These are phyloP conservation scores for Cephalopachus bancanus DNA, from an alignment of 2,797 vertebrate species.

Conservation along the genomic window DNA sequence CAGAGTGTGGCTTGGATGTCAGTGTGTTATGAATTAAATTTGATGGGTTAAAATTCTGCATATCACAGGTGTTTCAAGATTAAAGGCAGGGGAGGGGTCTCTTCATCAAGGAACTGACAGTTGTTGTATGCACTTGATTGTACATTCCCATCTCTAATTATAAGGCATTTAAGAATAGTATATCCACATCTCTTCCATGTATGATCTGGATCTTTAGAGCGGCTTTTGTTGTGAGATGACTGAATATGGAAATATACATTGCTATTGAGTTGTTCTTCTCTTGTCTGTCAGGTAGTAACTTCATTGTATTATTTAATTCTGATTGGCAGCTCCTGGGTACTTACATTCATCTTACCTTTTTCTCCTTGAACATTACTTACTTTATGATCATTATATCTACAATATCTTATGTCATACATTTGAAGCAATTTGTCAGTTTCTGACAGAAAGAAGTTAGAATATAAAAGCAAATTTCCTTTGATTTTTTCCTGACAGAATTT, in stretches of 20 bases:
- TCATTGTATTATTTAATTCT: slow-evolving; percentile 79
- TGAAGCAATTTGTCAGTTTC: slow-evolving; percentile 80
- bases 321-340: slow-evolving; percentile 78
- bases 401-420: slow-evolving; percentile 70
- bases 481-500: slow-evolving; percentile 70
- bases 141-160: slow-evolving; percentile 52
- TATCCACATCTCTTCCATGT: slow-evolving; percentile 11
- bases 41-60: slow-evolving; percentile 48
- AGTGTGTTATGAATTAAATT: neutral
- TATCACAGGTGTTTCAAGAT: slow-evolving; percentile 10
- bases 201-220: slow-evolving; percentile 29
- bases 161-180: slow-evolving; percentile 53
- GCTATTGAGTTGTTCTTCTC: slow-evolving; percentile 71
- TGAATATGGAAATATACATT: slow-evolving; percentile 62
- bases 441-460: slow-evolving; percentile 80
- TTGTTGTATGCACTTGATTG: slow-evolving; percentile 44
- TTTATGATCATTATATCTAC: slow-evolving; percentile 83
- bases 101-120: neutral
- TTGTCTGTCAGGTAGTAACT: slow-evolving; percentile 63
- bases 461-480: slow-evolving; percentile 67
- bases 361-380: slow-evolving; percentile 81
- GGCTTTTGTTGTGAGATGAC: slow-evolving; percentile 24
- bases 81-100: neutral
- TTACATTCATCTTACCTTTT: slow-evolving; percentile 77
- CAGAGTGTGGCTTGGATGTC: neutral